Evolutionary conservation across 1,140 invertebrate species (phyloP).

Genomic region (Musca vetustissima): DNA sequence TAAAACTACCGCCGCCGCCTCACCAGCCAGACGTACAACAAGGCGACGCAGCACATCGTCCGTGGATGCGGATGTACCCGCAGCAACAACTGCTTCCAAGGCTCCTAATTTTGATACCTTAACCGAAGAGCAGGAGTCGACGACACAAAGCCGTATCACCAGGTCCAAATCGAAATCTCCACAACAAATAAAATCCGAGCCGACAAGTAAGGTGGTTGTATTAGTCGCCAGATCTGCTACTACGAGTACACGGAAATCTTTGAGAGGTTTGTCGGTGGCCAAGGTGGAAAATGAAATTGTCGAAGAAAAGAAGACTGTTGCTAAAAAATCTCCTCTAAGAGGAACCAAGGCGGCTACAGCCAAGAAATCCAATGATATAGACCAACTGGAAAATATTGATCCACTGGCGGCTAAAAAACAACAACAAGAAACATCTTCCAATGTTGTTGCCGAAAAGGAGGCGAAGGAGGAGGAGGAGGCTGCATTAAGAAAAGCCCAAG

Average conservation of each 20-base stretch:
- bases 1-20: neutral
- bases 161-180: conserved; percentile 45
- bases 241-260: neutral
- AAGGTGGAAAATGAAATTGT: too few species aligned
- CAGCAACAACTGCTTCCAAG: conserved; percentile 31
- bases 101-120: conserved; percentile 33
- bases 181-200: conserved; percentile 16
- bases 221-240: neutral
- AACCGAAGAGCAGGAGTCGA: conserved; percentile 23
- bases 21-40: conserved; percentile 20
- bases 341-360: too few species aligned
- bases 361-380: too few species aligned
- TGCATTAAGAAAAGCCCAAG: too few species aligned
- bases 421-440: too few species aligned
- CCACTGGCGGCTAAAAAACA: too few species aligned
- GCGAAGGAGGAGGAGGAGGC: too few species aligned
- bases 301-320: too few species aligned
- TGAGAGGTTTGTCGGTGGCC: too few species aligned
- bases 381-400: too few species aligned
- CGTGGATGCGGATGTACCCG: conserved; percentile 16
- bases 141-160: conserved; percentile 30
- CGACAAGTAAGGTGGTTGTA: neutral
- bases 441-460: too few species aligned
- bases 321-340: too few species aligned
- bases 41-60: conserved; percentile 30